Percentiles rank a stretch among this genome's conserved stretches.
Evolutionary conservation across 2,888 invertebrate species (phyloP).

Genomic region (Aphodius sticticus): DNA sequence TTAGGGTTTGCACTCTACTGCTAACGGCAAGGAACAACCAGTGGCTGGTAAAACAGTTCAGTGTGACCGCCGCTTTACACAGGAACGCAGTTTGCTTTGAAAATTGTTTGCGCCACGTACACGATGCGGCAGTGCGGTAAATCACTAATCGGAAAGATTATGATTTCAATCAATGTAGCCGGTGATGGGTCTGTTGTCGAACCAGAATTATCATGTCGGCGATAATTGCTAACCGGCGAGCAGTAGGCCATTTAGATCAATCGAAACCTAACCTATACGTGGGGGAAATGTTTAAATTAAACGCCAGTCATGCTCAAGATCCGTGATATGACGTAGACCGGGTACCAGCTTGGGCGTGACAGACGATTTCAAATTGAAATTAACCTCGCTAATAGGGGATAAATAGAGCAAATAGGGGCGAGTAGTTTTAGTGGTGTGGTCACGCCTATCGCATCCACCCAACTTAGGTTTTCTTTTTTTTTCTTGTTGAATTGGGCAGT

Average conservation of each 20-base stretch:
- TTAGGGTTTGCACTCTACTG: too few species aligned
- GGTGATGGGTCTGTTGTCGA: slow-evolving; percentile 15
- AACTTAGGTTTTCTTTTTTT: not conserved
- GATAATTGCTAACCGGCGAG: slow-evolving; percentile 21
- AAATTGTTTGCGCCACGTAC: not conserved
- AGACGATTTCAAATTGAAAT: not conserved
- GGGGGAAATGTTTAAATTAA: slow-evolving; percentile 4
- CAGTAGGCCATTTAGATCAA: slow-evolving; percentile 16
- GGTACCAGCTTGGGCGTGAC: not conserved
- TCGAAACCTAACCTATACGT: not conserved
- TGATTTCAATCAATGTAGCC: slow-evolving; percentile 20
- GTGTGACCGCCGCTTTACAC: too few species aligned
- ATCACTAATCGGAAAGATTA: slow-evolving; percentile 15
- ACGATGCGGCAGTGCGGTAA: not conserved
- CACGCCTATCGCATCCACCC: not conserved
- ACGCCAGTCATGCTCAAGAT: not conserved
- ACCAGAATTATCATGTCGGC: slow-evolving; percentile 15
- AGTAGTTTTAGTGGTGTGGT: not conserved
- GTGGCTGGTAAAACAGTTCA: too few species aligned
- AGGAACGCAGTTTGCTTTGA: not conserved
- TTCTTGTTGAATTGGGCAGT: not conserved
- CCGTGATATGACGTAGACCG: not conserved
- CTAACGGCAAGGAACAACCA: too few species aligned
- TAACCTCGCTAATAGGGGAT: not conserved
- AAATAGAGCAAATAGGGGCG: not conserved